Evolutionary conservation across 2,797 vertebrate species (phyloP).

Genomic region (Thunnus albacares): DNA sequence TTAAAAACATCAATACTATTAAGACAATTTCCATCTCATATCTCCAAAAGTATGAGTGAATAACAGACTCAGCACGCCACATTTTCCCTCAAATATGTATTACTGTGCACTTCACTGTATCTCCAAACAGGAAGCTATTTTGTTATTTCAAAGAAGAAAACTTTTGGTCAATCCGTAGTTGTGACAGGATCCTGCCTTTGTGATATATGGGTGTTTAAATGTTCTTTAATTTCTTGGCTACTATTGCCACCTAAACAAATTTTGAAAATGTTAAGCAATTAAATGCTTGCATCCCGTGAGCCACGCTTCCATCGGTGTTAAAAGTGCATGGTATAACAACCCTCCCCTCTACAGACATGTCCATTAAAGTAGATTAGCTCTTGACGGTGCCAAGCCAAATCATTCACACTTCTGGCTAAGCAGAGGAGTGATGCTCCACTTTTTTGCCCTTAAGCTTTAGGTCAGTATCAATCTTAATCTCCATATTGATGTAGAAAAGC

Average conservation of each 20-base stretch:
- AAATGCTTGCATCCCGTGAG: neutral
- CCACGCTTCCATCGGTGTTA: neutral
- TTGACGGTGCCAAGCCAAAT: conserved; percentile 16
- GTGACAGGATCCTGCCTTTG: neutral
- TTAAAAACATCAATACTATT: too few relatives aligned
- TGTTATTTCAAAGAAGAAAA: neutral
- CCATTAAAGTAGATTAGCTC: conserved; percentile 36
- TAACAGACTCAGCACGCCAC: too few relatives aligned
- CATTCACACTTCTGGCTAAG: conserved; percentile 34
- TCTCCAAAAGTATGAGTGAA: too few relatives aligned
- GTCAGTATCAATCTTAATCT: conserved; percentile 59
- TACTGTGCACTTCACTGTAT: too few relatives aligned
- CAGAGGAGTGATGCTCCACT: conserved; percentile 17
- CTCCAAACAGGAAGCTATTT: too few relatives aligned
- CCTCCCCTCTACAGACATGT: conserved; percentile 2
- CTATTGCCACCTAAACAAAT: neutral
- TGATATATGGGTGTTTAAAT: neutral
- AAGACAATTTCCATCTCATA: too few relatives aligned
- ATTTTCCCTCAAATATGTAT: too few relatives aligned
- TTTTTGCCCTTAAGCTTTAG: conserved; percentile 38
- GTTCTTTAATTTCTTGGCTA: neutral
- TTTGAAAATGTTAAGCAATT: neutral
- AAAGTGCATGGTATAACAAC: neutral
- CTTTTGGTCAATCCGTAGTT: neutral
- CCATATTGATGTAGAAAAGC: conserved; percentile 53